phyloP scores from a whole-genome alignment of 23 tunicate species.

The Botrylloides violaceus region DNA sequence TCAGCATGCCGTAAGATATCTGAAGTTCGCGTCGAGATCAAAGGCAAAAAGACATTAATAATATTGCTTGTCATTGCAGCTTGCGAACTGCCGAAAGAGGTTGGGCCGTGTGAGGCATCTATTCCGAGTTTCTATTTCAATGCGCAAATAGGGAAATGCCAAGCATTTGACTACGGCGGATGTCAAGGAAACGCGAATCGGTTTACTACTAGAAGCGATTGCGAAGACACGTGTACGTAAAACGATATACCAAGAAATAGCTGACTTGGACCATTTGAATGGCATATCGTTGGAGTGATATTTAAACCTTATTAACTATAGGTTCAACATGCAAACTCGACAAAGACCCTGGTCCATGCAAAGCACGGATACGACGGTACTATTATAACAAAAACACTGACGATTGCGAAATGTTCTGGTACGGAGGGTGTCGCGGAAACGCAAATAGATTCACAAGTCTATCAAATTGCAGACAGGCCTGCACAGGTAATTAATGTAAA shows the following conservation, averaged over 20 bases:
- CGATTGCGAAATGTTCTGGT: not conserved
- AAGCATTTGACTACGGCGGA: constrained; percentile 9
- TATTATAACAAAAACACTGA: not conserved
- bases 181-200: constrained; percentile 7
- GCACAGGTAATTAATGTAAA: no score
- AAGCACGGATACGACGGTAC: not conserved
- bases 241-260: not conserved
- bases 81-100: not conserved
- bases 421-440: not conserved
- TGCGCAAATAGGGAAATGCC: not conserved
- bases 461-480: not conserved
- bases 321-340: not conserved
- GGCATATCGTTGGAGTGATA: no score
- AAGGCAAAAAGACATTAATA: no score
- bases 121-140: constrained; percentile 2
- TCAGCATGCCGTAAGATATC: not conserved
- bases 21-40: no score
- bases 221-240: not conserved
- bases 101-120: not conserved
- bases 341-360: not conserved
- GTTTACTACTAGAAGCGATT: not conserved
- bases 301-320: no score
- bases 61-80: not conserved
- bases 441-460: not conserved
- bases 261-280: no score